Percentiles rank a stretch among this genome's conserved stretches.
Evolutionary conservation across 2,888 invertebrate genomes (phyloP).

Genomic region (Hypsopygia costalis): DNA sequence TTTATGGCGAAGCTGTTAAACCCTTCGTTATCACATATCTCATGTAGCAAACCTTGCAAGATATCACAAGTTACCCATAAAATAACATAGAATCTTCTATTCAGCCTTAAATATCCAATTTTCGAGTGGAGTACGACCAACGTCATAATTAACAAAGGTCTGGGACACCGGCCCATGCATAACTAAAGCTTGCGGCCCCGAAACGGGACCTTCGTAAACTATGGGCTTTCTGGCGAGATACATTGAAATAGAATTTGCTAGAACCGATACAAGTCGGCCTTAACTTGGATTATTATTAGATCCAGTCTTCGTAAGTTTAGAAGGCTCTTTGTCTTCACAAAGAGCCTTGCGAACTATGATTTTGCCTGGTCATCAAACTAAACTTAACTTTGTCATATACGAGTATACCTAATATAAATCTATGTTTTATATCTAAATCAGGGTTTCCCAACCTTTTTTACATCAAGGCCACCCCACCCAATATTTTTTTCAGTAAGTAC

Average conservation of each 20-base stretch:
- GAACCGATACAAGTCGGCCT: conserved; percentile 7
- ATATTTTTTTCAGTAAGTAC: too few relatives aligned
- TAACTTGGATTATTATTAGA: too few relatives aligned
- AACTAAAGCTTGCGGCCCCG: conserved; percentile 49
- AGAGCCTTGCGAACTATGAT: too few relatives aligned
- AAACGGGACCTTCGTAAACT: conserved; percentile 49
- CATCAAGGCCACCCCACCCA: too few relatives aligned
- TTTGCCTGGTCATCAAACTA: too few relatives aligned
- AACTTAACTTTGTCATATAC: too few relatives aligned
- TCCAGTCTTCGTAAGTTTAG: too few relatives aligned
- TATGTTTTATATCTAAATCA: too few relatives aligned
- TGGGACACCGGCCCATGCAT: conserved; percentile 59
- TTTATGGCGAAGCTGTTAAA: neutral
- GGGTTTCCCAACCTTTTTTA: too few relatives aligned
- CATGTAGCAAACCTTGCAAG: neutral
- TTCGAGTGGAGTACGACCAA: conserved; percentile 43
- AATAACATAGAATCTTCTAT: conserved; percentile 35
- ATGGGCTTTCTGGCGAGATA: conserved; percentile 28
- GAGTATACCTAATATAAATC: too few relatives aligned
- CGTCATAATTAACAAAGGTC: conserved; percentile 69
- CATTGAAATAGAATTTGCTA: conserved; percentile 18
- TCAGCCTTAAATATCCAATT: conserved; percentile 55
- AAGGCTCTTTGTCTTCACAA: too few relatives aligned
- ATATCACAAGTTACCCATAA: conserved; percentile 17
- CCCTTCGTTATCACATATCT: neutral